Percentiles rank a stretch among this genome's conserved stretches.
Evolutionary conservation across 2,113 vertebrate species (phyloP).

Genomic region (Motacilla tschutschensis): DNA sequence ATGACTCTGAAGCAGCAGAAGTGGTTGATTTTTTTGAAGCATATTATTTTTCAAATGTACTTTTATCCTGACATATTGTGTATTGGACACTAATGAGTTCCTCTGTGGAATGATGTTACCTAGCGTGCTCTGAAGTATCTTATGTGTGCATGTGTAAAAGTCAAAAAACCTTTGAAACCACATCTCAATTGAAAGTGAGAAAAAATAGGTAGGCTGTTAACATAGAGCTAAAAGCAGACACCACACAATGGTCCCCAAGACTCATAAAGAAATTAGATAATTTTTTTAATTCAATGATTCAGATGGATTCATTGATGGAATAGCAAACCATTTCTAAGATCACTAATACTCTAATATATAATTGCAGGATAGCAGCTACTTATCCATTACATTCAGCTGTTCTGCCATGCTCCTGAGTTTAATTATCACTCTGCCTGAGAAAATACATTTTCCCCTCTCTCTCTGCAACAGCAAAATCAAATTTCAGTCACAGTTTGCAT

Average conservation of each 20-base stretch:
- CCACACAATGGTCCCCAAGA: neutral
- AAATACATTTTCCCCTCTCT: slow-evolving; percentile 52
- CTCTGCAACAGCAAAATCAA: slow-evolving; percentile 39
- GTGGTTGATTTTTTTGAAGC: neutral
- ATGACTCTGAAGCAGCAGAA: neutral
- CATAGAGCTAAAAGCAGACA: neutral
- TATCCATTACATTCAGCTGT: slow-evolving; percentile 54
- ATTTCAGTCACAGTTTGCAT: slow-evolving; percentile 43
- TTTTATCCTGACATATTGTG: neutral
- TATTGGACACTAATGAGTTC: neutral
- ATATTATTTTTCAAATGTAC: neutral
- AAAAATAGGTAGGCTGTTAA: slow-evolving; percentile 12
- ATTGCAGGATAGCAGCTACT: slow-evolving; percentile 53
- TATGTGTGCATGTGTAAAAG: neutral
- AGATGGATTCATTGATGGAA: slow-evolving; percentile 14
- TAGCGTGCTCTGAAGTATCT: neutral
- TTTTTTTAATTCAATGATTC: neutral
- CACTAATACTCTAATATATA: slow-evolving; percentile 37
- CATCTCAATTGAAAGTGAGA: neutral
- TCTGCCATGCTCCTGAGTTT: slow-evolving; percentile 46
- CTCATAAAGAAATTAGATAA: neutral
- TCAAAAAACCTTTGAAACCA: slow-evolving; percentile 10
- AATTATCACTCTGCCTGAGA: slow-evolving; percentile 57
- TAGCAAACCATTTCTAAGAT: slow-evolving; percentile 36
- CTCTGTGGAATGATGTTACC: neutral